Evolutionary conservation across 2,888 invertebrate species (phyloP).

Genomic region (Automeris io): DNA sequence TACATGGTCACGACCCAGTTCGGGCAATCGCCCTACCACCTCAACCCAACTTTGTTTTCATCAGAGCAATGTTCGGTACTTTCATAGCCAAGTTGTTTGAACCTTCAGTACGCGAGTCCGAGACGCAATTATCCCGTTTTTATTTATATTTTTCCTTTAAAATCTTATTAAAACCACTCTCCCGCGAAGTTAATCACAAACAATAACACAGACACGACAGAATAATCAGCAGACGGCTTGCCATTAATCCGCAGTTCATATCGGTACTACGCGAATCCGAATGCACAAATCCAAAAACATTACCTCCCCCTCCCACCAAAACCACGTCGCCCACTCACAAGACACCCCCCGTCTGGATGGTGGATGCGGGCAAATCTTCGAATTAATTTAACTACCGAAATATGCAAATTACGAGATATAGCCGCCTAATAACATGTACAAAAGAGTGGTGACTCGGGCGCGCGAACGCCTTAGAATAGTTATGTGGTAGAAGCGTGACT

Average conservation of each 20-base stretch:
- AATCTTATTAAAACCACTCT: slow-evolving; percentile 8
- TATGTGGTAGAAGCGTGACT: slow-evolving; percentile 13
- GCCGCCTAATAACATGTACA: slow-evolving; percentile 77
- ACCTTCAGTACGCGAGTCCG: too few relatives aligned
- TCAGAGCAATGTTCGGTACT: too few relatives aligned
- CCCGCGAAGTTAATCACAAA: slow-evolving; percentile 29
- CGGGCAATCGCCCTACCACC: too few relatives aligned
- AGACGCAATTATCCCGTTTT: too few relatives aligned
- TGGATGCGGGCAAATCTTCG: slow-evolving; percentile 77
- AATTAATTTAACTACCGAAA: slow-evolving; percentile 78
- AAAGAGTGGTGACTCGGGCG: slow-evolving; percentile 73
- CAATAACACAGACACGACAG: slow-evolving; percentile 24
- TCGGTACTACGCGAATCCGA: slow-evolving; percentile 48
- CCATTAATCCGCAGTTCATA: slow-evolving; percentile 37
- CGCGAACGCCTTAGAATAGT: slow-evolving; percentile 42
- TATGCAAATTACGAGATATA: slow-evolving; percentile 76
- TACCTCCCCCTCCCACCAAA: slow-evolving; percentile 18
- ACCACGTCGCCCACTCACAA: slow-evolving; percentile 31
- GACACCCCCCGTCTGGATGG: slow-evolving; percentile 46
- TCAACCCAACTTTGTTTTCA: too few relatives aligned
- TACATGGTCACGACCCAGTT: too few relatives aligned
- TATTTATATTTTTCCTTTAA: too few relatives aligned
- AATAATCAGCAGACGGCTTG: slow-evolving; percentile 28
- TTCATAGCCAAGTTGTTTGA: too few relatives aligned
- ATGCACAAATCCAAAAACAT: slow-evolving; percentile 70